These are phyloP conservation scores for Nematostella vectensis DNA, from an alignment of 92 coral and sea anemone genomes.

Conservation along the genomic window DNA sequence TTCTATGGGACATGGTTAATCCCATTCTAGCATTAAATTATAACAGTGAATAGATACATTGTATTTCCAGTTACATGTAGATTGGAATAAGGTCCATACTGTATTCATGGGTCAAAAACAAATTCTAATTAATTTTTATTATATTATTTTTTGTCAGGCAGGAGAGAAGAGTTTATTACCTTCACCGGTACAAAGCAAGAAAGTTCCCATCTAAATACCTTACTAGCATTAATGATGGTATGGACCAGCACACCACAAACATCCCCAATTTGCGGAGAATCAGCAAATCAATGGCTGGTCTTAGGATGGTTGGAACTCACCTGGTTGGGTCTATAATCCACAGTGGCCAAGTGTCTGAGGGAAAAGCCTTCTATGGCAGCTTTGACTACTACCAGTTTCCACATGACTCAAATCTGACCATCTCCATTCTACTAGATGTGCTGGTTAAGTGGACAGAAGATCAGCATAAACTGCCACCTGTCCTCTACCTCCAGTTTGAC, in stretches of 20 bases:
- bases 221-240: slow-evolving; percentile 42
- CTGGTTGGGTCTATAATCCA: slow-evolving; percentile 43
- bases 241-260: slow-evolving; percentile 56
- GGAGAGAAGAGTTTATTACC: slow-evolving; percentile 40
- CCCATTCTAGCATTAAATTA: neutral
- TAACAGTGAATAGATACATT: too few relatives aligned
- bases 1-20: too few relatives aligned
- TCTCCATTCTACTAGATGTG: slow-evolving; percentile 19
- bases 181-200: slow-evolving; percentile 48
- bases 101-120: too few relatives aligned
- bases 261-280: slow-evolving; percentile 28
- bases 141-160: neutral
- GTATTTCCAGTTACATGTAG: too few relatives aligned
- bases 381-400: slow-evolving; percentile 47
- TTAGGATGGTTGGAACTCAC: slow-evolving; percentile 40
- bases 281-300: slow-evolving; percentile 30
- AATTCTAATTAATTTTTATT: too few relatives aligned
- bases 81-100: too few relatives aligned
- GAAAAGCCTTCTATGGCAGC: slow-evolving; percentile 13
- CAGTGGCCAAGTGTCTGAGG: slow-evolving; percentile 27
- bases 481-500: slow-evolving; percentile 40
- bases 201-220: slow-evolving; percentile 35
- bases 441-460: slow-evolving; percentile 27
- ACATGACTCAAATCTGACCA: slow-evolving; percentile 29
- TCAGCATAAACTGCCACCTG: slow-evolving; percentile 32